Base-by-base conservation (phyloP, 2,113 vertebrate genomes). In the Platichthys stellatus region DNA sequence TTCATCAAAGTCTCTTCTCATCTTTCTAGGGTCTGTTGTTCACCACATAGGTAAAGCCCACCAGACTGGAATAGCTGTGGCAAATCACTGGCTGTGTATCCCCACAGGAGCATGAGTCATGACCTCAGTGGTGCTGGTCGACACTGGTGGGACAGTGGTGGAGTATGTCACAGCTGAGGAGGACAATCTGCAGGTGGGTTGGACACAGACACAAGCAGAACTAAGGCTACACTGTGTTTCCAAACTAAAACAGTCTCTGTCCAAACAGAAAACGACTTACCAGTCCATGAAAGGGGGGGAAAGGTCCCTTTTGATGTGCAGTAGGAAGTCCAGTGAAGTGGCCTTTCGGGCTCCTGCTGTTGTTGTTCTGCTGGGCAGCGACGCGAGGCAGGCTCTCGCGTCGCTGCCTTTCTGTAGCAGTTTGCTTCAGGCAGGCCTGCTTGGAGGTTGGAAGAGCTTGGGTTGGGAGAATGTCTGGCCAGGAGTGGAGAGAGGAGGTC, bases 111-210 rank as follows among this genome's bases (percentile, higher is more conserved):
- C 90, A 95, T 96, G 95, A 93, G 94, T 93, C 90, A 98, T 99
- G 98, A 95, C 96, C 89, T 98, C 98, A 45, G 96, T 96, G 90
- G 92, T 95, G 79, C 94, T 96, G 89, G 93, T 97, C 82, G 96
- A 97, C 92, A 93, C 88, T 74, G 97, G 96, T 88, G 96, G 96
- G 77, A 86, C 94, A 13, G 78, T 93, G 87, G 93, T 96, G 93
- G 96, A 97, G 88, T 96, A 97, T 21, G 92, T 96, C 85, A 94
- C 94, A 77, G 96, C 94, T 69, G 93, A 95, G 82, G 95, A 97
- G 86, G 95, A 93, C 63, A 84, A 93, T 57, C 92, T 93, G 70
- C 93, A 97, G 96, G 97, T 98, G 85, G 86, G 92, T 78, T 20
- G 10, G 24, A 63, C 43, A 23, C 58, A 51, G 38, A 66, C n/a